Evolutionary conservation across 2,113 vertebrate genomes (phyloP), one percentile per base, ranked within the genome.

Genomic region (Megaptera novaeangliae): DNA sequence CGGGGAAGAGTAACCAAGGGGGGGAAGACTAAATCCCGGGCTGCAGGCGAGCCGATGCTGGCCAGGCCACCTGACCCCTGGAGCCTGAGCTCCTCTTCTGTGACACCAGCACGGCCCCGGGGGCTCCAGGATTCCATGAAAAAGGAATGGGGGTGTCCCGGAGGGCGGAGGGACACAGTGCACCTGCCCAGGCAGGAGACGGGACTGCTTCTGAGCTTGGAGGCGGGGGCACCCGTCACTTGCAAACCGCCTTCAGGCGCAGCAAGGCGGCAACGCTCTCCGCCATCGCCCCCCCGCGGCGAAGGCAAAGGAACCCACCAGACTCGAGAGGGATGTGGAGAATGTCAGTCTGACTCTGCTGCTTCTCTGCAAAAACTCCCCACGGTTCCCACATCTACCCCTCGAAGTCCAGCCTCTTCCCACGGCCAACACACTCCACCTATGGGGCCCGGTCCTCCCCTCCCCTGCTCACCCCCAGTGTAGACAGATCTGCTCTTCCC

Each of bases 401-500:
- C 23, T 61, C 9, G 25, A 61, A 68, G 15, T n/a, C 17, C 64
- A 17, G 8, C 18, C 29, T 71, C 49, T 77, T n/a, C 17, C 57
- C 18, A 17, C 8, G 23, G 36, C 39, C 2, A 2, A 11, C 2
- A 8, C 44, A 52, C 10, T 17, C 66, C 63, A 44, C 8, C 59
- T 13, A 10, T 27, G 20, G 23, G 59, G 36, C 2, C 69, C 13
- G 25, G 18, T 36, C 61, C 44, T 57, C 27, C 39, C 25, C 31
- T 23, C 10, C 4, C 1, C 4, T 2, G 3, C 49, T 20, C 9
- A 27, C 3, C 18, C 34, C n/a, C 34, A 0, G 3, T 9, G 15
- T 1, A 18, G 36, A 41, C 2, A 0, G 2, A 0, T 36, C 2
- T 23, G 10, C 20, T 18, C 5, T 18, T 18, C 20, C 36, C 36